phyloP scores from a whole-genome alignment of 1,140 invertebrate genomes.

The Drosophila leontia region DNA sequence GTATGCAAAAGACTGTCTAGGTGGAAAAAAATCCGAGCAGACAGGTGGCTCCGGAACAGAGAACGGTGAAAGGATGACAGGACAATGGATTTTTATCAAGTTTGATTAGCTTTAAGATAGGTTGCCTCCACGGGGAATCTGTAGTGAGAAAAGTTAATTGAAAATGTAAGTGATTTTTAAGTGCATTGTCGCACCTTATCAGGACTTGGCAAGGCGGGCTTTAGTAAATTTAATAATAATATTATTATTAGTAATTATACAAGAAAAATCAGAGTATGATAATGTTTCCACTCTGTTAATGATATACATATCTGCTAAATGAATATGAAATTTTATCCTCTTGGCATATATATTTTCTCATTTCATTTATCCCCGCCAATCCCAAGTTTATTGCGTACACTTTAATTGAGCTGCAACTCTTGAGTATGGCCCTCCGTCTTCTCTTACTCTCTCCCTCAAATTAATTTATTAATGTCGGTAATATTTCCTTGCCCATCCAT shows the following conservation, averaged over 20 bases:
- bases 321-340: background rate
- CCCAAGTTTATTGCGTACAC: conserved; percentile 50
- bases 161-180: conserved; percentile 8
- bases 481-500: conserved; percentile 42
- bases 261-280: background rate
- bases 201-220: background rate
- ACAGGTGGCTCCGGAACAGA: conserved; percentile 2
- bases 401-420: conserved; percentile 65
- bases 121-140: background rate
- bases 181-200: background rate
- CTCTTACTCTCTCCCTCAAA: conserved; percentile 34
- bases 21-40: conserved; percentile 1
- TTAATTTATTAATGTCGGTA: conserved; percentile 76
- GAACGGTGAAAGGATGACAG: background rate
- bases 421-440: background rate
- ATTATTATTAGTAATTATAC: background rate
- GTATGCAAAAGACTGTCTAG: conserved; percentile 47
- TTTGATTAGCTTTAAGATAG: conserved; percentile 39
- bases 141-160: conserved; percentile 7
- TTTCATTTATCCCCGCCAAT: background rate
- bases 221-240: background rate
- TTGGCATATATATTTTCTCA: background rate
- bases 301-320: background rate
- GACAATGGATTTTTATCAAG: conserved; percentile 24
- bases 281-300: background rate